Base-by-base conservation (phyloP, 2,113 vertebrate genomes). In the Notarius quadriscutis region DNA sequence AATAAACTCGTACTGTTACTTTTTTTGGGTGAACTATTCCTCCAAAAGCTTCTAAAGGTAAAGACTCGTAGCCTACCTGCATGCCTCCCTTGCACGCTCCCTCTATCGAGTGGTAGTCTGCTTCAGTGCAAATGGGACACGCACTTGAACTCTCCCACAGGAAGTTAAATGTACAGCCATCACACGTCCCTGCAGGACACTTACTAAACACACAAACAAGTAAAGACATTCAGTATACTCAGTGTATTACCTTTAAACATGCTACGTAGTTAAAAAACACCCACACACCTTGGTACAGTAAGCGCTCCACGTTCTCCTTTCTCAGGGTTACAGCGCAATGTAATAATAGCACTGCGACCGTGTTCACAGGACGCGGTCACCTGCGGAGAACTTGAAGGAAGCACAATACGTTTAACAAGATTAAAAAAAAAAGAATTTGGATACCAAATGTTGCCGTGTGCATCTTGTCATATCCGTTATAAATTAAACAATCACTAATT, bases 111-210 rank as follows among this genome's bases (percentile, higher is more conserved):
- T 99, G 98, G 89, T 97, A 98, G 91, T 99, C 97, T 62, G 94
- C 94, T 34, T 96, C 94, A 0, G 96, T 97, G 92, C 98, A 99
- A 51, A 97, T 96, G 34, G 97, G 97, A 90, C 98, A 99, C 25
- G 97, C 97, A 83, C 97, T 97, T 0, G 96, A 95, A 85, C 97
- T 99, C 92, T 99, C 97, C 98, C 98, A 99, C 7, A 99, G 87
- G 86, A 99, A 99, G 89, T 96, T 93, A 92, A 99, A 99, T 1
- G 94, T 94, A 90, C 98, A 99, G 58, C 98, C 97, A 79, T 99
- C 96, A 0, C 98, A 99, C 4, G 98, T 99, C 53, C 98, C 98
- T 0, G 97, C 98, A 0, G 97, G 97, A 84, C 98, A 99, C 83
- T 91, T 94, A 90, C 98, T 99, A 69, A 58, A 89, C 60, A 30